A percentile compares a stretch with the other conserved stretches of the same genome.
These are phyloP conservation scores for Chrysolina oricalcia DNA, from an alignment of 2,888 invertebrate species.

Conservation along the genomic window DNA sequence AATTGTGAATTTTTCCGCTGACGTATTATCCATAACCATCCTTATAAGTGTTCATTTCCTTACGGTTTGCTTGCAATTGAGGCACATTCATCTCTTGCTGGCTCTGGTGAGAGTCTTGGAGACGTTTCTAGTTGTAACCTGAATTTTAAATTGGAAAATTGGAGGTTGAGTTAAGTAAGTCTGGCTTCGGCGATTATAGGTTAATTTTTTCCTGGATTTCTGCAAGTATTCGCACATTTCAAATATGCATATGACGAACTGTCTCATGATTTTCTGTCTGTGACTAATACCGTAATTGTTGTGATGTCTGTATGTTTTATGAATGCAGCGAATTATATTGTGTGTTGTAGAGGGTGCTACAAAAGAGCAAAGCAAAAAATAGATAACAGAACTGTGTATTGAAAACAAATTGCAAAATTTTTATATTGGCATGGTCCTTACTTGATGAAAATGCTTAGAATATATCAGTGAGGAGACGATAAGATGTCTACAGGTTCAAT, in stretches of 20 bases:
- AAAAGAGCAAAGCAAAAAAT: no score
- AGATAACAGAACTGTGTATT: no score
- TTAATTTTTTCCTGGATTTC: not conserved
- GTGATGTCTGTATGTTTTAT: no score
- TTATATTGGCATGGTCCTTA: no score
- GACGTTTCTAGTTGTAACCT: slow-evolving; percentile 53
- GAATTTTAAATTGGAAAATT: slow-evolving; percentile 57
- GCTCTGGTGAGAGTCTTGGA: slow-evolving; percentile 33
- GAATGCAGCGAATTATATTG: no score
- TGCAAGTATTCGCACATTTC: not conserved
- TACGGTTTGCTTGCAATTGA: slow-evolving; percentile 12
- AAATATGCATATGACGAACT: not conserved
- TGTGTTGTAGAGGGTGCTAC: no score
- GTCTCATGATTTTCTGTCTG: no score
- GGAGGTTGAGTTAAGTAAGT: slow-evolving; percentile 30
- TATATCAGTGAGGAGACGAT: no score
- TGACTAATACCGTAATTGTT: no score
- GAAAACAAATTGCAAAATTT: no score
- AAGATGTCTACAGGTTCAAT: no score
- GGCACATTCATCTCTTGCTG: slow-evolving; percentile 18
- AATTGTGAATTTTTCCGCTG: slow-evolving; percentile 16
- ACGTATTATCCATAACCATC: slow-evolving; percentile 14
- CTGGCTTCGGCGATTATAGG: slow-evolving; percentile 4
- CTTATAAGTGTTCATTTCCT: slow-evolving; percentile 19
- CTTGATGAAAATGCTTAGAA: no score